Evolutionary conservation across 2,888 invertebrate genomes (phyloP).

Genomic region (Stenolophus ochropezus): DNA sequence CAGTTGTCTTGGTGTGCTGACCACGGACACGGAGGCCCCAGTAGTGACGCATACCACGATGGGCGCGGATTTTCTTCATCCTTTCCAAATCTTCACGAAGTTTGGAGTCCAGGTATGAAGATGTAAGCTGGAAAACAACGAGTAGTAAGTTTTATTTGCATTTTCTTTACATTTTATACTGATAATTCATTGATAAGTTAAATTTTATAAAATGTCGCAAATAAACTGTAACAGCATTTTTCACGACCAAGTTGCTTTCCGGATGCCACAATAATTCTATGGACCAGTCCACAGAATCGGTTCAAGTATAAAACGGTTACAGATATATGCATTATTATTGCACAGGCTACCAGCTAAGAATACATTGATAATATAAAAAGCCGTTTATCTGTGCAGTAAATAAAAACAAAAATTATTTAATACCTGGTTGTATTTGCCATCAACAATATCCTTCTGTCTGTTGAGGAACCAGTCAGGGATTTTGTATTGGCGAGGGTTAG

Average conservation of each 20-base stretch:
- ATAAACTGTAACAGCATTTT: constrained; percentile 39
- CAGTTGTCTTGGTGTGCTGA: constrained; percentile 99
- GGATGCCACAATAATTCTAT: constrained; percentile 67
- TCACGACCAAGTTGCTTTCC: constrained; percentile 66
- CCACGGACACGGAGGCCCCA: constrained; percentile 99
- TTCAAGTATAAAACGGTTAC: constrained; percentile 42
- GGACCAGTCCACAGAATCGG: constrained; percentile 66
- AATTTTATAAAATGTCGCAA: constrained; percentile 40
- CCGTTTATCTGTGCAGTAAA: constrained; percentile 73
- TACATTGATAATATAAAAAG: constrained; percentile 67
- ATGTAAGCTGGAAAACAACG: constrained; percentile 80
- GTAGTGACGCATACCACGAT: constrained; percentile 99
- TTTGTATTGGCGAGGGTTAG: constrained; percentile 98
- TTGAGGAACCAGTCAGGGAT: constrained; percentile 99
- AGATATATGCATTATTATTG: constrained; percentile 69
- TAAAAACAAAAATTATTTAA: neutral
- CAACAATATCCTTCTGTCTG: constrained; percentile 99
- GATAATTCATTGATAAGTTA: no score
- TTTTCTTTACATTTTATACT: no score
- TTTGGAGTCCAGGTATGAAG: constrained; percentile 96
- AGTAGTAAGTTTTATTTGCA: constrained; percentile 11
- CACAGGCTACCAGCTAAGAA: constrained; percentile 74
- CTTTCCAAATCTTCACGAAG: constrained; percentile 99
- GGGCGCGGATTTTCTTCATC: constrained; percentile 99
- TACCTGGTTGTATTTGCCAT: constrained; percentile 97